A percentile compares a stretch with the other conserved stretches of the same genome.
Evolutionary conservation across 1,140 invertebrate species (phyloP).

Genomic region (Dysdera silvatica): DNA sequence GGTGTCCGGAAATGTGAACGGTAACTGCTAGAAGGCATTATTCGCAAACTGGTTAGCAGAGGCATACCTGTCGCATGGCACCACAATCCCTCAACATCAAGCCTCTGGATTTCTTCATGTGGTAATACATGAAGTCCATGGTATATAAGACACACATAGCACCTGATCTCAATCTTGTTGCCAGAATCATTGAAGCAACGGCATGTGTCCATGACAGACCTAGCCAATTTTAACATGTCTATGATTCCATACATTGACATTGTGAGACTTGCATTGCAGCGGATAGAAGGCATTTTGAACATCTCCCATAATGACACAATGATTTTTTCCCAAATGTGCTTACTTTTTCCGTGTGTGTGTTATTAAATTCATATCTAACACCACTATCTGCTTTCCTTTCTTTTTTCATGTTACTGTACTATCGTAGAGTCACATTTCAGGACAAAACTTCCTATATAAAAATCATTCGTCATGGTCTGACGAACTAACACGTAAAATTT

Average conservation of each 20-base stretch:
- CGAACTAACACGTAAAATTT: too few species aligned
- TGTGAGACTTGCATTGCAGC: neutral
- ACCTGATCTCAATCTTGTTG: slow-evolving; percentile 1
- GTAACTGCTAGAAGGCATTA: neutral
- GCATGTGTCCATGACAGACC: neutral
- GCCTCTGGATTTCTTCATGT: slow-evolving; percentile 32
- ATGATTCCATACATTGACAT: neutral
- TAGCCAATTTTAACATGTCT: neutral
- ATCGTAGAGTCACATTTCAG: too few species aligned
- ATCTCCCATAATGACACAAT: neutral
- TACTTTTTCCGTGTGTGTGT: too few species aligned
- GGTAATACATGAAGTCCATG: slow-evolving; percentile 30
- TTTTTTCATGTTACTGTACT: too few species aligned
- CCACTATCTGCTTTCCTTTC: too few species aligned
- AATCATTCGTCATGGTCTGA: too few species aligned
- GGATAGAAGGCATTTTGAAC: neutral
- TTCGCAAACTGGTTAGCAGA: neutral
- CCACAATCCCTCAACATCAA: slow-evolving; percentile 28
- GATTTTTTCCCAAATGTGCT: too few species aligned
- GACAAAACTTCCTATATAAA: too few species aligned
- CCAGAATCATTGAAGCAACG: neutral
- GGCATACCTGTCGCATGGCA: slow-evolving; percentile 19
- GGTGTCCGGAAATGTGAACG: neutral
- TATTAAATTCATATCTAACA: too few species aligned
- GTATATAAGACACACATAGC: neutral